phyloP scores from a whole-genome alignment of 2,113 vertebrate genomes.

The Microcebus murinus region DNA sequence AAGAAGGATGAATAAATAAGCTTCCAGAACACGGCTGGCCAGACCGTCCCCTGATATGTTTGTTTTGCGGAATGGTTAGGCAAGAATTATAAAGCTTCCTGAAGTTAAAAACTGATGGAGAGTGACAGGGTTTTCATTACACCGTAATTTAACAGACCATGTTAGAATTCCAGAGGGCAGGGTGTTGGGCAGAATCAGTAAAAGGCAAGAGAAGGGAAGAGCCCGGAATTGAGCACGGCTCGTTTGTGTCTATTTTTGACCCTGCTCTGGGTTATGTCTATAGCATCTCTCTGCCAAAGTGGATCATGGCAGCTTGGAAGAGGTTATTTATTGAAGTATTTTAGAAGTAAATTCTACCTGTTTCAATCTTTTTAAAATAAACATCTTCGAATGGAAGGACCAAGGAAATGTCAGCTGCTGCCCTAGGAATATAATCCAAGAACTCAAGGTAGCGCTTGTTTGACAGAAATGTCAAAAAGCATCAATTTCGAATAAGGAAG shows the following conservation, averaged over 20 bases:
- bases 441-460: neutral
- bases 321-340: constrained; percentile 28
- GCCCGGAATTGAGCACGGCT: neutral
- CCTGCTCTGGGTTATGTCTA: neutral
- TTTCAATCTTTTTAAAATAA: neutral
- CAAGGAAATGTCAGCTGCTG: neutral
- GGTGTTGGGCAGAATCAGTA: neutral
- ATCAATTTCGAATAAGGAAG: neutral
- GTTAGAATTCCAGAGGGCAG: neutral
- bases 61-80: neutral
- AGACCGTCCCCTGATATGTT: neutral
- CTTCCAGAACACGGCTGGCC: neutral
- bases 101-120: neutral
- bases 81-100: neutral
- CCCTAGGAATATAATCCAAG: neutral
- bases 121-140: neutral
- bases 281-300: neutral
- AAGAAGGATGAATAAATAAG: neutral
- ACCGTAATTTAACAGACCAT: neutral
- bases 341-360: constrained; percentile 11
- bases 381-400: neutral
- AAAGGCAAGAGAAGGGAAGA: neutral
- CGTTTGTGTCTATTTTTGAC: constrained; percentile 27
- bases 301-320: neutral
- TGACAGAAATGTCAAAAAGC: neutral